Base-by-base conservation (phyloP, 2,797 vertebrate species). In the Periophthalmus magnuspinnatus region DNA sequence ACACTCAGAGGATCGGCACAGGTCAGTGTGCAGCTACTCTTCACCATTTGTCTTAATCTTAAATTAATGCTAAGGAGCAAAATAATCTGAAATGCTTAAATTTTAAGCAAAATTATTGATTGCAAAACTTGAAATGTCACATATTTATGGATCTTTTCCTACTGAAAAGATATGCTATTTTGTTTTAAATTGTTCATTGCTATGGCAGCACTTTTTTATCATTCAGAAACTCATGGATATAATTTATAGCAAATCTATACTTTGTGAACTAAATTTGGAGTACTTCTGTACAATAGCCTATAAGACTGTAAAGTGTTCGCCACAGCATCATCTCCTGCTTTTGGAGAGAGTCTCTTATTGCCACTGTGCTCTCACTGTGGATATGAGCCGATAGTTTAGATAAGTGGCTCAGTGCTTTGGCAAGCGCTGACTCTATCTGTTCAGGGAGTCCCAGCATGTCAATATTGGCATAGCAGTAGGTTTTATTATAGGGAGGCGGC, bases 1-100 rank as follows among this genome's bases (percentile, higher is more conserved):
- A 93, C 81, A 93, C 93, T 0, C 96, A 96, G 85, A 93, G 96
- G 82, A 93, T 95, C 24, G 94, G 95, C 78, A 95, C 95, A 94
- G 96, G 96, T 97, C 81, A 86, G 76, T 70, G 57, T 64, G 67
- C 36, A 41, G 19, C 56, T 19, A 17, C 6, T 64, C 6, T 32
- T 45, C 13, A 45, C 4, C 41, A 45, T 45, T 45, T 45, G 36
- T 38, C 9, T 10, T 38, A 38, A 38, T 28, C 28, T 28, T 28
- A 28, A 28, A 28, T 28, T 28, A 28, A 2, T 9, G 9, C 36
- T 38, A 38, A 8, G 36, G 36, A 38, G 10, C 36, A 9, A 38
- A 38, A 38, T 7, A 38, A 38, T 9, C 36, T 10, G 7, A 38
- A 38, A 38, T 2, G 1, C 9, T 38, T 10, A 38, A 38, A 2